A percentile compares a stretch with the other conserved stretches of the same genome.
Conservation (phyloP, 2,797 vertebrate species). For the Lacerta bilineata region DNA sequence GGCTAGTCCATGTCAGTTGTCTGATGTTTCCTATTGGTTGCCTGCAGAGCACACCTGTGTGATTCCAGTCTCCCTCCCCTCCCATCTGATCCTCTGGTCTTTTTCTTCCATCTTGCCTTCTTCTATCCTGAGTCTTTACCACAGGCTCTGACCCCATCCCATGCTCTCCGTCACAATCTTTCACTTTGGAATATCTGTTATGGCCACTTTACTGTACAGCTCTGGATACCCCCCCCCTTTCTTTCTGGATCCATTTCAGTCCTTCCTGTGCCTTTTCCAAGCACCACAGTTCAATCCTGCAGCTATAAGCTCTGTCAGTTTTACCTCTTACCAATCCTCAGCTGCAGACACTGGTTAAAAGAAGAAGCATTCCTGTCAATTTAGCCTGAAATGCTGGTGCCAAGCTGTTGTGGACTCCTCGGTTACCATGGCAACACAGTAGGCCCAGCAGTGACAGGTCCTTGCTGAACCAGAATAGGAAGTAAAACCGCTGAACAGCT, state of each 20-base stretch:
- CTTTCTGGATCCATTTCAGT: not conserved
- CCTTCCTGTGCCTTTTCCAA: conserved; percentile 36
- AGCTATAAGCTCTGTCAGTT: conserved; percentile 27
- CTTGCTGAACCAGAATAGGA: conserved; percentile 72
- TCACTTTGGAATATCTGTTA: not conserved
- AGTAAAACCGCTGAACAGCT: conserved; percentile 29
- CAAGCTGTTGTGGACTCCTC: conserved; percentile 71
- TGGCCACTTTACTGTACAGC: not conserved
- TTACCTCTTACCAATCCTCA: conserved; percentile 41
- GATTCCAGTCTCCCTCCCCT: not conserved
- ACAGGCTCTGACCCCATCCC: not conserved
- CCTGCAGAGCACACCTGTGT: not conserved
- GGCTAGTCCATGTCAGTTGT: not conserved
- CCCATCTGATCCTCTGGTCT: not conserved
- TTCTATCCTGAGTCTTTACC: not conserved
- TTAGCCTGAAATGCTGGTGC: conserved; percentile 50
- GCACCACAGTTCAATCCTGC: not conserved
- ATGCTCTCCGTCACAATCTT: not conserved
- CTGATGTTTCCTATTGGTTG: not conserved
- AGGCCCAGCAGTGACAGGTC: conserved; percentile 72
- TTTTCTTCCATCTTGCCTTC: not conserved
- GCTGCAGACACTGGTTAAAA: conserved; percentile 51
- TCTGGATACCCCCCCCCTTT: not conserved
- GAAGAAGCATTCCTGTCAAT: conserved; percentile 66
- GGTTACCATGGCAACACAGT: conserved; percentile 76